Base-by-base conservation (phyloP, 2,797 vertebrate genomes). In the Scleropages formosus region DNA sequence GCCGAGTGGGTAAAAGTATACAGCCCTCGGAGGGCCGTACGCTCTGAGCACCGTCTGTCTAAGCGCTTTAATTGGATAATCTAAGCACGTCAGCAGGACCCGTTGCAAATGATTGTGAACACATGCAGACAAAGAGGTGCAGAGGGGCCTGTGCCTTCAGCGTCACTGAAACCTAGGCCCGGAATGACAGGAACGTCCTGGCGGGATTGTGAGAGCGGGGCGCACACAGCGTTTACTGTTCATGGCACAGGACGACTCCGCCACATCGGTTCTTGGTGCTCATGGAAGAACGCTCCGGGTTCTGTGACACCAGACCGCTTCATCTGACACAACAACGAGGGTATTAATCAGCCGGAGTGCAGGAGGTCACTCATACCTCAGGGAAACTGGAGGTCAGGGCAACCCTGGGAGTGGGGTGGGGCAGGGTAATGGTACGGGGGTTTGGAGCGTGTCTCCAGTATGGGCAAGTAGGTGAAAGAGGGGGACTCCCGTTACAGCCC, bases 31-130 rank as follows among this genome's bases (percentile, higher is more conserved):
- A 53, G 65, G 59, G 53, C 24, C 39, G 8, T n/a, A 44, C 27
- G 53, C 81, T 85, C 85, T 76, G 69, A 84, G 87, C 75, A 81
- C 53, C 76, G 83, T 82, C 82, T 89, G 86, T 88, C 83, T 75
- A 77, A 85, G 80, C 66, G 73, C 86, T 88, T 90, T 90, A 90
- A 92, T 90, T 92, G 89, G 88, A 91, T 91, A 87, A 91, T 90
- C 87, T 80, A 80, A 85, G 81, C 82, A 90, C 78, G 59, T 89
- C 85, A 87, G 79, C 84, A 73, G 85, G 80, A 85, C 78, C 84
- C 77, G 90, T 89, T 90, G 89, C 88, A 85, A 85, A 87, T 88
- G 84, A 92, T 89, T 92, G 83, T 65, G 78, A 87, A 82, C 84
- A 82, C 82, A 88, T 89, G 85, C 79, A 58, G 59, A 70, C 66